These are phyloP conservation scores for Erebia epiphron DNA, from an alignment of 2,888 invertebrate species.

Conservation along the genomic window DNA sequence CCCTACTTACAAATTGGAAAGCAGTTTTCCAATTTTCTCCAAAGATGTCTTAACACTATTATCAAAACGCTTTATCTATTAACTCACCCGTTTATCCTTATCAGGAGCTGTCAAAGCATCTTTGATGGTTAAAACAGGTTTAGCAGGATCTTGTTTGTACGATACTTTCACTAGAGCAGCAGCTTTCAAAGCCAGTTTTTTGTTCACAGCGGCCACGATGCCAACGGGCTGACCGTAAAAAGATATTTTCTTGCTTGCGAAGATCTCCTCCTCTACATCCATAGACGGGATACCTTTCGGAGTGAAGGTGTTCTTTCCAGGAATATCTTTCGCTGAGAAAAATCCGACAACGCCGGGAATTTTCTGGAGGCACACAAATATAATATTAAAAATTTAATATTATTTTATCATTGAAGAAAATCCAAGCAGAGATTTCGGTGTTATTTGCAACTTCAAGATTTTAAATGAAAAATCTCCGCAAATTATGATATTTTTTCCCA, in stretches of 20 bases:
- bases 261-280: slow-evolving; percentile 72
- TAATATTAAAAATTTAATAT: too few relatives aligned
- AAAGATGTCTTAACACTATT: too few relatives aligned
- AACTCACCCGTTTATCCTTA: slow-evolving; percentile 64
- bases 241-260: slow-evolving; percentile 78
- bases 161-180: slow-evolving; percentile 74
- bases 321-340: slow-evolving; percentile 86
- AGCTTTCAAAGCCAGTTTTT: slow-evolving; percentile 66
- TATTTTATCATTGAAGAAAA: too few relatives aligned
- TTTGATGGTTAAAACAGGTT: slow-evolving; percentile 68
- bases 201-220: slow-evolving; percentile 86
- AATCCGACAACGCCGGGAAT: slow-evolving; percentile 86
- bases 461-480: too few relatives aligned
- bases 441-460: too few relatives aligned
- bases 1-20: too few relatives aligned
- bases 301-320: slow-evolving; percentile 85
- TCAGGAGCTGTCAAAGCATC: slow-evolving; percentile 78
- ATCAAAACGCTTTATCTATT: neutral
- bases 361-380: slow-evolving; percentile 69
- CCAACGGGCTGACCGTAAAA: slow-evolving; percentile 90
- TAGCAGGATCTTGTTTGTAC: slow-evolving; percentile 74
- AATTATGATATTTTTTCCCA: neutral
- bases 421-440: too few relatives aligned
- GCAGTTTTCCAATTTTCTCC: too few relatives aligned
- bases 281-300: slow-evolving; percentile 62